phyloP scores from a whole-genome alignment of 2,888 invertebrate species.

The Acrobasis suavella region DNA sequence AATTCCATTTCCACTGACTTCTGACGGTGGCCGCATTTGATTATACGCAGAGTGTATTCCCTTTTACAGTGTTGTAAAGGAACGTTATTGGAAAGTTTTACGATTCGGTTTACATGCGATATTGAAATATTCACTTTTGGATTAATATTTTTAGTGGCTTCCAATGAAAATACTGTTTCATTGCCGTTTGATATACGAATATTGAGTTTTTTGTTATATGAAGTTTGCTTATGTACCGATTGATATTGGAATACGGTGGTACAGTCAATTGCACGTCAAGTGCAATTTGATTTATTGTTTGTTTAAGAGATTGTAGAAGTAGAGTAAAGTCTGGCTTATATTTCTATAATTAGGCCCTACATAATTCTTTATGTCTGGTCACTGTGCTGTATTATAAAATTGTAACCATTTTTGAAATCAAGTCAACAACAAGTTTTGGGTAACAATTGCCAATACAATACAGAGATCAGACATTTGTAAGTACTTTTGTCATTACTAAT shows the following conservation, averaged over 20 bases:
- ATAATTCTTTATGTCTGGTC: too few species aligned
- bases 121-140: slow-evolving; percentile 67
- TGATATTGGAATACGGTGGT: background rate
- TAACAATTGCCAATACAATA: too few species aligned
- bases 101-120: slow-evolving; percentile 67
- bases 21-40: slow-evolving; percentile 75
- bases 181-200: slow-evolving; percentile 23
- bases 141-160: slow-evolving; percentile 54
- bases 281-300: background rate
- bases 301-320: too few species aligned
- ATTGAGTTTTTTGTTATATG: background rate
- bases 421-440: too few species aligned
- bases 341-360: too few species aligned
- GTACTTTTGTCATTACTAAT: too few species aligned
- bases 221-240: background rate
- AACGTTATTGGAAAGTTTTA: slow-evolving; percentile 71
- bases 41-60: slow-evolving; percentile 70
- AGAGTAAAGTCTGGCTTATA: too few species aligned
- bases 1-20: slow-evolving; percentile 75
- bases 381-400: too few species aligned
- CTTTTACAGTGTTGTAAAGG: slow-evolving; percentile 73
- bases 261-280: background rate
- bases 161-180: slow-evolving; percentile 27
- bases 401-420: too few species aligned
- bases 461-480: too few species aligned